Evolutionary conservation across 2,113 vertebrate species (phyloP), one percentile per base, ranked within the genome.

Genomic region (Apeltes quadracus): DNA sequence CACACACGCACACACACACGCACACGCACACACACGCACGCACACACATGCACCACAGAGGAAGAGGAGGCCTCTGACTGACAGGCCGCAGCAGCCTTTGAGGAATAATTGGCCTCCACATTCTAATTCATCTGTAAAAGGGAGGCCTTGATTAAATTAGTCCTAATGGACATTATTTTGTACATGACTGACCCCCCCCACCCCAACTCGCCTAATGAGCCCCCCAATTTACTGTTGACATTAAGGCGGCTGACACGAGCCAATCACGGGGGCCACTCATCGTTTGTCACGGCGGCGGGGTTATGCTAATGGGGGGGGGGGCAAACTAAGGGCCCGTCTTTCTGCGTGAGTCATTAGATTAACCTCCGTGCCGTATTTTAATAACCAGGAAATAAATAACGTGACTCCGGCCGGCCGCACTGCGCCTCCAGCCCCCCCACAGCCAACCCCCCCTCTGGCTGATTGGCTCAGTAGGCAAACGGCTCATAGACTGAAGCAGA

Each of bases 131-230:
- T 96, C 95, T 96, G 96, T 94, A 96, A 96, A 90, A 95, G 94
- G 95, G 94, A 83, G 76, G 93, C 93, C 81, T 95, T 97, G 96
- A 98, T 98, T 97, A 95, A 96, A 98, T 98, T 96, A 98, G 95
- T 83, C 94, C 95, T 97, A 96, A 97, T 97, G 95, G 96, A 95
- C 95, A 94, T 94, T 94, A 94, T 96, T 96, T 95, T 94, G 95
- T 96, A 95, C 94, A 93, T 96, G 96, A 94, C 95, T 96, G 95
- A 93, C 85, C 94, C 22, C 94, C 89, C 48, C 89, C 85, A 75
- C 87, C 88, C 90, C 84, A 34, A 79, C 89, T 87, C 89, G 76
- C 89, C 93, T 96, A 94, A 95, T 89, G 89, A 95, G 95, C 85
- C 94, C 92, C 90, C 94, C 94, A 94, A 92, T 96, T 96, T 96